Percentiles rank a stretch among this genome's conserved stretches.
phyloP scores from a whole-genome alignment of 1,140 invertebrate genomes.

The Ptiloglossa arizonensis region DNA sequence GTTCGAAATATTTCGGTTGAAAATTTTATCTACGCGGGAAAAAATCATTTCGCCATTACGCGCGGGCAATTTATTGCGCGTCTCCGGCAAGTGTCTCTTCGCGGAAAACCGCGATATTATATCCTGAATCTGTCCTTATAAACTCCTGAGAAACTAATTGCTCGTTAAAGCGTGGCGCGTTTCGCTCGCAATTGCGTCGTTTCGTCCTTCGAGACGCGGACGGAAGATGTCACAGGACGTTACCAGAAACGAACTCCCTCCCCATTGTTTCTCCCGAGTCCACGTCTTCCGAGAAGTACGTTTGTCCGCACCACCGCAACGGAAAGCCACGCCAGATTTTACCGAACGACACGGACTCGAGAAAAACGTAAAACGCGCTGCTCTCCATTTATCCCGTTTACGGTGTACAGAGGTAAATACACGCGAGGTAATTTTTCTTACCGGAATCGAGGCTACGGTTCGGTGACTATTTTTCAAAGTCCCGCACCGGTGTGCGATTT shows the following conservation, averaged over 20 bases:
- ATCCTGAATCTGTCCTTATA: too few relatives aligned
- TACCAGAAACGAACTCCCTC: neutral
- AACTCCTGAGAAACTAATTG: neutral
- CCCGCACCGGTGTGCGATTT: slow-evolving; percentile 20
- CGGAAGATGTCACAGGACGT: neutral
- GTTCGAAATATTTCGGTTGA: too few relatives aligned
- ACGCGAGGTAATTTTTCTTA: neutral
- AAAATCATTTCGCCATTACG: too few relatives aligned
- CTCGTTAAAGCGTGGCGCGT: neutral
- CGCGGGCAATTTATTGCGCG: too few relatives aligned
- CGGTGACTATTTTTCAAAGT: slow-evolving; percentile 11
- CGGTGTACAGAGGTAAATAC: neutral
- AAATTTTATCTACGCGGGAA: too few relatives aligned
- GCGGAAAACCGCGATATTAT: too few relatives aligned
- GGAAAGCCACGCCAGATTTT: too few relatives aligned
- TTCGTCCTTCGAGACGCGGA: neutral
- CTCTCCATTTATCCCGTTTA: slow-evolving; percentile 12
- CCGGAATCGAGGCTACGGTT: slow-evolving; percentile 7
- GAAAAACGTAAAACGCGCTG: neutral
- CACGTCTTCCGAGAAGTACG: neutral
- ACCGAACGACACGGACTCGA: too few relatives aligned
- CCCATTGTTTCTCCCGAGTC: neutral
- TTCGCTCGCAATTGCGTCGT: neutral
- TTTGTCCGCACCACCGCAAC: neutral
- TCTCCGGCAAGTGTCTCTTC: too few relatives aligned